phyloP scores from a whole-genome alignment of 2,888 invertebrate genomes.

The Leptura quadrifasciata region DNA sequence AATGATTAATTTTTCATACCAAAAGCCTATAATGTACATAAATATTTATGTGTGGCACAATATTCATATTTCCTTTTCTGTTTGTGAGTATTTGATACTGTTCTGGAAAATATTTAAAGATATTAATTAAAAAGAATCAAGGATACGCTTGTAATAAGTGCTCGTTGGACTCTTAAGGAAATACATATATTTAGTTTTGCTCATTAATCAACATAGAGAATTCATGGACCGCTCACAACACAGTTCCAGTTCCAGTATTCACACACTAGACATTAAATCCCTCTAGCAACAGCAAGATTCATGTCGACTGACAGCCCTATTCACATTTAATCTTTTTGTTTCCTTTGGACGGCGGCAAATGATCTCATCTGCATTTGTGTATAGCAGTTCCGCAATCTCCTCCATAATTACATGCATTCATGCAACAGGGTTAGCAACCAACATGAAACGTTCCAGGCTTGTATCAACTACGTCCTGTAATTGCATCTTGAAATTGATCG shows the following conservation, averaged over 20 bases:
- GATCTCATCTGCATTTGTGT: conserved; percentile 41
- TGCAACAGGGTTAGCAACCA: conserved; percentile 32
- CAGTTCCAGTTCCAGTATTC: background rate
- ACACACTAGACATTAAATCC: background rate
- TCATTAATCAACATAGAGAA: background rate
- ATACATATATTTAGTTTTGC: no score
- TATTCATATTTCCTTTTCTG: no score
- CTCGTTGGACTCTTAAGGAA: no score
- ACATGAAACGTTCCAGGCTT: conserved; percentile 5
- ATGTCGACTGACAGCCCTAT: background rate
- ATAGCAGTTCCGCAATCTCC: conserved; percentile 26
- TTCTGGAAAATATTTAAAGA: no score
- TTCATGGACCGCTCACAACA: background rate
- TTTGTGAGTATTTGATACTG: no score
- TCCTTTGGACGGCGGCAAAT: conserved; percentile 26
- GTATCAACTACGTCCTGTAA: conserved; percentile 25
- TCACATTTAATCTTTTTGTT: conserved; percentile 1
- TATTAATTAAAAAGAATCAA: no score
- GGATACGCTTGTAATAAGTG: no score
- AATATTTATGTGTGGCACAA: no score
- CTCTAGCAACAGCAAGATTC: background rate
- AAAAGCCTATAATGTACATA: no score
- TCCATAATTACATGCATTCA: conserved; percentile 46
- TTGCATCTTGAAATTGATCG: conserved; percentile 34
- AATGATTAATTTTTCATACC: no score